These are phyloP conservation scores for Morus bassanus DNA, from an alignment of 2,797 vertebrate genomes.

Conservation along the genomic window DNA sequence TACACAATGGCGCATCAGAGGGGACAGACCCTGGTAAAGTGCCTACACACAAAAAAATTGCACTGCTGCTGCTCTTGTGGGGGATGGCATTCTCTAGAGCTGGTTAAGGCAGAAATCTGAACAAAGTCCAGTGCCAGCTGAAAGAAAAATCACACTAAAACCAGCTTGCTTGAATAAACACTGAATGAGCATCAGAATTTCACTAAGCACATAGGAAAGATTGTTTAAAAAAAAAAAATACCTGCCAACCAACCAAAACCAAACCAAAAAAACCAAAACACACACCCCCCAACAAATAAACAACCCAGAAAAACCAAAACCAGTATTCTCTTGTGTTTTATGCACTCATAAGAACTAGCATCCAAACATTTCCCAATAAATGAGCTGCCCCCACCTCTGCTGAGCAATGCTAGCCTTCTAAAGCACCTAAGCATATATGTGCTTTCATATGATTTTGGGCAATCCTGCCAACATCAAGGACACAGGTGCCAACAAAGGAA, in stretches of 20 bases:
- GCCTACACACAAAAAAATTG: rapidly evolving
- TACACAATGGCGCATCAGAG: background rate
- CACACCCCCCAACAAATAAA: too few relatives aligned
- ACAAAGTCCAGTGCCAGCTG: background rate
- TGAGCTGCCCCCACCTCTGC: rapidly evolving
- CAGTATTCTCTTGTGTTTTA: background rate
- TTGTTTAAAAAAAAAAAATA: background rate
- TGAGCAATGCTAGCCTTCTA: background rate
- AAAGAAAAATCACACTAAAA: background rate
- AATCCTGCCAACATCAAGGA: background rate
- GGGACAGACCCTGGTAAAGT: background rate
- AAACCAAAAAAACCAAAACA: too few relatives aligned
- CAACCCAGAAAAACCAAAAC: background rate
- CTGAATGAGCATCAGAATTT: background rate
- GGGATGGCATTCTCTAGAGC: background rate
- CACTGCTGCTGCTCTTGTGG: background rate
- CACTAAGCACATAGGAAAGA: background rate
- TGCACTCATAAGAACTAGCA: background rate
- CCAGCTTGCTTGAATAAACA: background rate
- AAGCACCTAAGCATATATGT: background rate
- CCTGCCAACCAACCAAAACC: background rate
- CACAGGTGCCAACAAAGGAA: background rate
- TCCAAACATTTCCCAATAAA: background rate
- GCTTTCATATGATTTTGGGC: background rate
- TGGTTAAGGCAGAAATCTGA: background rate